Base-by-base conservation (phyloP, 2,113 vertebrate genomes). In the Cyanistes caeruleus region DNA sequence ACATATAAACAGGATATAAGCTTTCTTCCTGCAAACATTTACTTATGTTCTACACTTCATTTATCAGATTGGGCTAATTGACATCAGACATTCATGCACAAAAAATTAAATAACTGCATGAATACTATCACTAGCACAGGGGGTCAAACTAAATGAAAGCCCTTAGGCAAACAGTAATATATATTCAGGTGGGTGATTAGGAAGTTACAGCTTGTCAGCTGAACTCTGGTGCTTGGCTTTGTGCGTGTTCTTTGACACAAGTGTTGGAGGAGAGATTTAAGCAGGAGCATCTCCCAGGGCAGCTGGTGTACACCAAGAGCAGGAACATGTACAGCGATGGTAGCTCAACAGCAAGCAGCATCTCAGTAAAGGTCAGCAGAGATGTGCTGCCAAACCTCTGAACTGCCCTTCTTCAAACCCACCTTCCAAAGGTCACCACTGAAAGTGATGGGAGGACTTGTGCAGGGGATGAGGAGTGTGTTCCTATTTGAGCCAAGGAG, bases 211-310 rank as follows among this genome's bases (percentile, higher is more conserved):
- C 30, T 59, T 67, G 37, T 41, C 79, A 86, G 63, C 62, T 91
- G 58, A 46, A 22, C 18, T 22, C 72, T 70, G 35, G 51, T 39
- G 14, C 59, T 95, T 87, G 84, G 33, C 56, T 81, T 81, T 58
- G 11, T 22, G n/a, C 23, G 20, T 0, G 0, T 51, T 41, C 27
- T 55, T 63, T 33, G 56, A 59, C 35, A 18, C 0, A 0, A 48
- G 43, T 0, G 0, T n/a, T 0, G 10, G 46, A 60, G 35, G 28
- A 84, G 56, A 67, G 56, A 39, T 55, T 41, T 30, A 67, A 77
- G 25, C 41, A 17, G 0, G 0, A 75, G 70, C 6, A 11, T 64
- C 77, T 85, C 2, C 0, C 59, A 13, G 30, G 0, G 0, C 52
- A 58, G 43, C 0, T 7, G 3, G 41, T 2, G 30, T 6, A 15